Evolutionary conservation across 2,113 vertebrate species (phyloP), one percentile per base, ranked within the genome.

Genomic region (Mormyrus iriodes): DNA sequence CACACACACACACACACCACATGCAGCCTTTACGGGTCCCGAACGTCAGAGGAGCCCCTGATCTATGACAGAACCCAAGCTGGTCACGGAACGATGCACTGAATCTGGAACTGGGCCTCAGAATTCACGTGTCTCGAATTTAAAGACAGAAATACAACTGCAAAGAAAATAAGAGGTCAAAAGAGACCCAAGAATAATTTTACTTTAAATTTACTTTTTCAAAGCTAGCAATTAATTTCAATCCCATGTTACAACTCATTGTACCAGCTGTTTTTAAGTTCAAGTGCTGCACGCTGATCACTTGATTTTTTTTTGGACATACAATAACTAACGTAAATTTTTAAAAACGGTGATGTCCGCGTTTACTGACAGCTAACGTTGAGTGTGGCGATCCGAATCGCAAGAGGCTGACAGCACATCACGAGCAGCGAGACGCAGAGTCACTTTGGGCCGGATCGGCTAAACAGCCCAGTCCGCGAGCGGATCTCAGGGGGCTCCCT

Each of bases 111-210:
- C 7, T 17, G 35, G 73, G 73, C 35, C 73, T 39, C 4, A 9
- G n/a, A 65, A 65, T 65, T 65, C 61, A 31, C n/a, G n/a, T 27
- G 61, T 65, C n/a, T 65, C 61, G 2, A 65, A 65, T 65, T 27
- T 65, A 65, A 65, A 65, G n/a, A 65, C 61, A 65, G 61, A 10
- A 76, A 76, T 17, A 12, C 69, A 76, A 10, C 69, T 19, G 12
- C 35, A 39, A 86, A 86, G 90, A 92, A 91, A 90, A 76, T 5
- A 87, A 10, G 17, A 24, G 46, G 39, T 48, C 42, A 46, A 48
- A 46, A 24, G 9, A 84, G 7, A 84, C 21, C 19, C 3, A 8
- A n/a, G 7, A 48, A 84, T 84, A 84, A 84, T 84, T 84, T n/a
- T n/a, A n/a, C n/a, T n/a, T n/a, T n/a, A n/a, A n/a, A n/a, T n/a